A percentile compares a stretch with the other conserved stretches of the same genome.
Conservation (phyloP, 1,140 invertebrate genomes). For the Archivesica marissinica region DNA sequence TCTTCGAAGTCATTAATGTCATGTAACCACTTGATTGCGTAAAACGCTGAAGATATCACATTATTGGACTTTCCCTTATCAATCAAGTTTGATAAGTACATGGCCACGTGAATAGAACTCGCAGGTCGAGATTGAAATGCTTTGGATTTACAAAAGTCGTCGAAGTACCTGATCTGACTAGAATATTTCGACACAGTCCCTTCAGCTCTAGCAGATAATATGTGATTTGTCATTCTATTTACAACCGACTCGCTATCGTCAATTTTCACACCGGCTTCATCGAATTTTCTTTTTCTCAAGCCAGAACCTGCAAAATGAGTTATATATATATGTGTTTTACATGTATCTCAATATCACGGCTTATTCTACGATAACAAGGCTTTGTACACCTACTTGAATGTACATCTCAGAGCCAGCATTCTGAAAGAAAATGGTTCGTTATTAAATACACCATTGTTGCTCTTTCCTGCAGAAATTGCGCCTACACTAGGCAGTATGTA, state of each 20-base stretch:
- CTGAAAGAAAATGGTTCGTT: not conserved
- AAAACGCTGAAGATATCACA: slow-evolving; percentile 18
- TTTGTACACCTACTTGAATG: no score
- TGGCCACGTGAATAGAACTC: slow-evolving; percentile 54
- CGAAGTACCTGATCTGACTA: no score
- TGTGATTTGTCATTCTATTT: not conserved
- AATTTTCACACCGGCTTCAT: not conserved
- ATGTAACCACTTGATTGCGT: slow-evolving; percentile 52
- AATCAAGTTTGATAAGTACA: slow-evolving; percentile 56
- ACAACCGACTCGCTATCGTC: not conserved
- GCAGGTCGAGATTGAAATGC: slow-evolving; percentile 26
- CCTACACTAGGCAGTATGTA: not conserved
- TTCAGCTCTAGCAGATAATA: slow-evolving; percentile 21
- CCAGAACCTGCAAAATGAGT: slow-evolving; percentile 37
- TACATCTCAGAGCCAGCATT: slow-evolving; percentile 33
- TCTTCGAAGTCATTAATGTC: slow-evolving; percentile 27
- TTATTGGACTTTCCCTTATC: slow-evolving; percentile 29
- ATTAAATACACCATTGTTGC: slow-evolving; percentile 42
- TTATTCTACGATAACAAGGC: no score
- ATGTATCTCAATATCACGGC: no score
- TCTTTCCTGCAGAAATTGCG: not conserved
- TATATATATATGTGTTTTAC: no score
- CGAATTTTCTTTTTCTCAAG: not conserved
- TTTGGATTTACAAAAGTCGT: slow-evolving; percentile 1
- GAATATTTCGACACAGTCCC: slow-evolving; percentile 35